These are phyloP conservation scores for Anthophora plumipes DNA, from an alignment of 2,888 invertebrate genomes.

Conservation along the genomic window DNA sequence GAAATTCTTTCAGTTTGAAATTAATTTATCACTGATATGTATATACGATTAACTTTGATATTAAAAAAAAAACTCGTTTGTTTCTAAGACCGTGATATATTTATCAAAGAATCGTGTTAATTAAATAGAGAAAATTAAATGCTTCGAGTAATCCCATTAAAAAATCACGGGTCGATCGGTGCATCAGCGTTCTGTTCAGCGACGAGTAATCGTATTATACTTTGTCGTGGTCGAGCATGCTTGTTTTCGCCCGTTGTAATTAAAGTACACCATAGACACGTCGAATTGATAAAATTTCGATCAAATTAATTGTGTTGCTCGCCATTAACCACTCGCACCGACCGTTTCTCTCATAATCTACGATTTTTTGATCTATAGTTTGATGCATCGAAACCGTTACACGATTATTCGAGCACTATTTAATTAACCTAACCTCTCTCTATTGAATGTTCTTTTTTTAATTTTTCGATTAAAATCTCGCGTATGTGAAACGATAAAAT, in stretches of 20 bases:
- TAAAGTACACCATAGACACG: background rate
- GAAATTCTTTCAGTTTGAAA: no score
- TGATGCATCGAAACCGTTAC: background rate
- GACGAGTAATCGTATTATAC: conserved; percentile 26
- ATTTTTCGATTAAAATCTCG: no score
- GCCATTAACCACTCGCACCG: background rate
- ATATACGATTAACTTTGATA: no score
- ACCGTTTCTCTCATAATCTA: background rate
- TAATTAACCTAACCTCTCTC: no score
- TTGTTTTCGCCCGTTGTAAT: conserved; percentile 14
- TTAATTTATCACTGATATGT: no score
- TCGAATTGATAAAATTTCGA: background rate
- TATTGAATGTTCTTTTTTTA: no score
- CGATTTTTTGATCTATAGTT: background rate
- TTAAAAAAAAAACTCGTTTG: no score
- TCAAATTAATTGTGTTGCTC: background rate
- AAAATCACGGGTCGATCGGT: background rate
- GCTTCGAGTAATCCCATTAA: no score
- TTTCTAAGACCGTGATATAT: no score
- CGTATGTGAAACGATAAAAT: no score
- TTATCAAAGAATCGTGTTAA: background rate
- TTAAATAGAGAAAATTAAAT: background rate
- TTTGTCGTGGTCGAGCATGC: background rate
- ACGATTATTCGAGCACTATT: no score
- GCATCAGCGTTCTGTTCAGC: background rate